Evolutionary conservation across 2,113 vertebrate species (phyloP).

Genomic region (Plecotus auritus): DNA sequence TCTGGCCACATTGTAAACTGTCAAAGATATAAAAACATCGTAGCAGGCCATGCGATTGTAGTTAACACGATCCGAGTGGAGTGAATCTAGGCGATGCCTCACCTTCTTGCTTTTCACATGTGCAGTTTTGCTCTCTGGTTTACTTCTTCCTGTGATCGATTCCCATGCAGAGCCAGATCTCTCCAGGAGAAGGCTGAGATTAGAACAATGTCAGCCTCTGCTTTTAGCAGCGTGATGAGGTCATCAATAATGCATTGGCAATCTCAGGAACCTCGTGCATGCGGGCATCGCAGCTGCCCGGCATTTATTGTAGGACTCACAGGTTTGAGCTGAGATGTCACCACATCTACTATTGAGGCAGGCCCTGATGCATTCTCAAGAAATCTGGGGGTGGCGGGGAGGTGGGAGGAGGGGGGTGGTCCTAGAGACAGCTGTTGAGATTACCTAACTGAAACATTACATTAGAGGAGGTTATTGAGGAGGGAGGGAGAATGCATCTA

Average conservation of each 20-base stretch:
- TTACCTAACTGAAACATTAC: neutral
- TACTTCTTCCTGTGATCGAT: slow-evolving; percentile 66
- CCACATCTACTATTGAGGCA: neutral
- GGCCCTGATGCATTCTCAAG: neutral
- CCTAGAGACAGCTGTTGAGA: neutral
- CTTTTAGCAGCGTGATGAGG: slow-evolving; percentile 77
- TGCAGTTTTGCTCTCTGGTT: slow-evolving; percentile 47
- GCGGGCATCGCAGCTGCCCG: slow-evolving; percentile 71
- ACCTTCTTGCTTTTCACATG: slow-evolving; percentile 57
- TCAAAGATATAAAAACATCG: neutral
- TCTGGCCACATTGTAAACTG: neutral
- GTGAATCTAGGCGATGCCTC: neutral
- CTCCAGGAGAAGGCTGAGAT: slow-evolving; percentile 75
- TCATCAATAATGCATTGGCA: slow-evolving; percentile 85
- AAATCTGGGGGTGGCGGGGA: neutral
- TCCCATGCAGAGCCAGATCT: slow-evolving; percentile 59
- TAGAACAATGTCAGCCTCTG: slow-evolving; percentile 72
- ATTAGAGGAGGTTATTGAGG: neutral
- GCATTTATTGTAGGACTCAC: slow-evolving; percentile 63
- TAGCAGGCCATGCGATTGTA: slow-evolving; percentile 25
- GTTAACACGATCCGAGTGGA: slow-evolving; percentile 14
- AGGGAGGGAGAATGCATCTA: slow-evolving; percentile 50
- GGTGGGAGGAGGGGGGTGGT: too few species aligned
- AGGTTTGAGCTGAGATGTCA: slow-evolving; percentile 70
- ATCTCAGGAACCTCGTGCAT: slow-evolving; percentile 70